Evolutionary conservation across 2,888 invertebrate species (phyloP).

Genomic region (Philereme transversata): DNA sequence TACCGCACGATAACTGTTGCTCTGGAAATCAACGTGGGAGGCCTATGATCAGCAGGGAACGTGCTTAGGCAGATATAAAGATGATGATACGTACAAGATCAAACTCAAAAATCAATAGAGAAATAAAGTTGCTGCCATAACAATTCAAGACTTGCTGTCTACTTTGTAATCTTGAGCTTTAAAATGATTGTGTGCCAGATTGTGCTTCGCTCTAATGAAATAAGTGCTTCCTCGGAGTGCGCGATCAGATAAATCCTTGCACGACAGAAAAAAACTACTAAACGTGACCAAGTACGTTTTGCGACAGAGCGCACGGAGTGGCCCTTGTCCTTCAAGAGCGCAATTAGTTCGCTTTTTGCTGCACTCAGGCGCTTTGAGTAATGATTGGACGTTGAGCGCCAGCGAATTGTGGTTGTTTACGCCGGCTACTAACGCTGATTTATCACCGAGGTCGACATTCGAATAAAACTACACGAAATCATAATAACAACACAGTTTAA

Average conservation of each 20-base stretch:
- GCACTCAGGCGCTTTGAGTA: conserved; percentile 76
- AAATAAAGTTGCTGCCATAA: too few relatives aligned
- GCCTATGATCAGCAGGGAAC: too few relatives aligned
- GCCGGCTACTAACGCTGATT: conserved; percentile 74
- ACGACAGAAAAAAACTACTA: conserved; percentile 73
- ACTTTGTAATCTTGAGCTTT: conserved; percentile 1
- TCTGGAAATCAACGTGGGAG: too few relatives aligned
- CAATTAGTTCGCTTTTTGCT: conserved; percentile 81
- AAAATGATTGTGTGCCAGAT: conserved; percentile 15
- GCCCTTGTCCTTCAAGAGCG: conserved; percentile 79
- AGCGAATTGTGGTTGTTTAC: conserved; percentile 71
- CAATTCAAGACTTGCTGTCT: not conserved
- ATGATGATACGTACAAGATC: too few relatives aligned
- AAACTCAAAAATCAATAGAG: too few relatives aligned
- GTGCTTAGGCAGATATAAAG: too few relatives aligned
- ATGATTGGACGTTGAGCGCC: conserved; percentile 68
- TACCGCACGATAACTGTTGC: too few relatives aligned
- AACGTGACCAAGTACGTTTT: conserved; percentile 79
- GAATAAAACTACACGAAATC: conserved; percentile 55
- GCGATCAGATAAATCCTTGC: conserved; percentile 48
- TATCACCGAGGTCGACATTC: conserved; percentile 54
- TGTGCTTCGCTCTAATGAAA: conserved; percentile 21
- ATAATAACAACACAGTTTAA: conserved; percentile 49
- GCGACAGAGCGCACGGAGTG: conserved; percentile 68
- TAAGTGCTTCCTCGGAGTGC: conserved; percentile 30